Evolutionary conservation across 1,140 invertebrate species (phyloP).

Genomic region (Parasteatoda tepidariorum): DNA sequence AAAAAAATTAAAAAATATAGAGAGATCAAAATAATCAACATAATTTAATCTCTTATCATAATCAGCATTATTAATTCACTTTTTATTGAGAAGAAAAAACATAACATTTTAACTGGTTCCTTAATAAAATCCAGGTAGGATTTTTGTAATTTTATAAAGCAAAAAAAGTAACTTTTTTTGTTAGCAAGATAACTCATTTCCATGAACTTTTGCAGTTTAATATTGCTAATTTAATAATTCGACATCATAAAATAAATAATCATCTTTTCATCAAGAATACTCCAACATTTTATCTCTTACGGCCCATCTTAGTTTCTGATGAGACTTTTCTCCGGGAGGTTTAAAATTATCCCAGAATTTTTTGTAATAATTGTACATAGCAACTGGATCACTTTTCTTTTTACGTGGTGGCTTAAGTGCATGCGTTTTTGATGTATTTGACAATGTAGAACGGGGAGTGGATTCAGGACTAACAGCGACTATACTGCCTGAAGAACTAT

Average conservation of each 20-base stretch:
- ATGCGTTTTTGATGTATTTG: neutral
- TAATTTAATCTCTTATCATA: too few species aligned
- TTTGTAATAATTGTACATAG: slow-evolving; percentile 50
- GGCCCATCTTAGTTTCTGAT: slow-evolving; percentile 51
- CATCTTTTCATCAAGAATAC: slow-evolving; percentile 43
- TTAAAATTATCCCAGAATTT: slow-evolving; percentile 54
- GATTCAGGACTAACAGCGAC: slow-evolving; percentile 11
- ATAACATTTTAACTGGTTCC: too few species aligned
- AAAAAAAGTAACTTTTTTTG: neutral
- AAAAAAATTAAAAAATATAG: too few species aligned
- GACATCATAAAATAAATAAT: neutral
- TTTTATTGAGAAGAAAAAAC: too few species aligned
- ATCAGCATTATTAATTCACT: too few species aligned
- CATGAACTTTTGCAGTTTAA: neutral
- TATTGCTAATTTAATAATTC: too few species aligned
- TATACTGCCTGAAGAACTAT: slow-evolving; percentile 26
- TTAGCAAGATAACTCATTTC: neutral
- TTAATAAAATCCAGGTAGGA: too few species aligned
- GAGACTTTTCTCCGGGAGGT: slow-evolving; percentile 46
- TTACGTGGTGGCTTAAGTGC: neutral
- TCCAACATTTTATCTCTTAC: slow-evolving; percentile 56
- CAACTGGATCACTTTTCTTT: slow-evolving; percentile 52
- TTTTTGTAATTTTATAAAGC: too few species aligned
- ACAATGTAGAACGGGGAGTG: slow-evolving; percentile 14
- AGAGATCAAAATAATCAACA: too few species aligned